Base-by-base conservation (phyloP, 2,113 vertebrate species). In the Neoarius graeffei region DNA sequence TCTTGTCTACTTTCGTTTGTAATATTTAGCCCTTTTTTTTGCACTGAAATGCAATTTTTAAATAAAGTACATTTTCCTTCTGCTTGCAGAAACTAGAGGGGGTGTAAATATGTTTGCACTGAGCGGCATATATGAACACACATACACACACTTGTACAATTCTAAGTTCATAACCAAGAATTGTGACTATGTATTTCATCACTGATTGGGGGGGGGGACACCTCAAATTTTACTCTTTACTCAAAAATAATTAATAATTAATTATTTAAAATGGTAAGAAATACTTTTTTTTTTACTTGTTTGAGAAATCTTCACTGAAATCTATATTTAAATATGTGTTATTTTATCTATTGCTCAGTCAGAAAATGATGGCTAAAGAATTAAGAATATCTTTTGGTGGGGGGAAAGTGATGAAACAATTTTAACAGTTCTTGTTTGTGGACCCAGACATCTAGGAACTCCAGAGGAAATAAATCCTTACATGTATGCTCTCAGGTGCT, bases 401-500 rank as follows among this genome's bases (percentile, higher is more conserved):
- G 66, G 5, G 0, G 15, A 15, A 66, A 15, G 4, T 4, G 5
- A 5, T 69, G 13, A 30, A 30, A 15, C 15, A 30, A 48, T 48
- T 1, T 10, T 5, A 48, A 50, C 19, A 23, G 71, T 50, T 54
- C 14, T 77, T 20, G 71, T 54, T 54, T 48, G 48, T n/a, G 5
- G 2, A 25, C 20, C 25, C 4, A 15, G 5, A 42, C 17, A 19
- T 73, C 27, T 7, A 73, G 69, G 17, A 74, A 74, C 20, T 13
- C n/a, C 11, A 50, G 5, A 64, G 35, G 25, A 17, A 7, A 84
- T n/a, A 54, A 56, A 67, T 23, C 2, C 85, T 86, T 86, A 86
- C 85, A 1, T 35, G 9, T 6, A 86, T 80, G 73, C 74, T 86
- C 4, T 86, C 59, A 7, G 85, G 85, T 62, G 50, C 17, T 30